Base-by-base conservation (phyloP, 2,888 invertebrate species). In the Andrena camellia region DNA sequence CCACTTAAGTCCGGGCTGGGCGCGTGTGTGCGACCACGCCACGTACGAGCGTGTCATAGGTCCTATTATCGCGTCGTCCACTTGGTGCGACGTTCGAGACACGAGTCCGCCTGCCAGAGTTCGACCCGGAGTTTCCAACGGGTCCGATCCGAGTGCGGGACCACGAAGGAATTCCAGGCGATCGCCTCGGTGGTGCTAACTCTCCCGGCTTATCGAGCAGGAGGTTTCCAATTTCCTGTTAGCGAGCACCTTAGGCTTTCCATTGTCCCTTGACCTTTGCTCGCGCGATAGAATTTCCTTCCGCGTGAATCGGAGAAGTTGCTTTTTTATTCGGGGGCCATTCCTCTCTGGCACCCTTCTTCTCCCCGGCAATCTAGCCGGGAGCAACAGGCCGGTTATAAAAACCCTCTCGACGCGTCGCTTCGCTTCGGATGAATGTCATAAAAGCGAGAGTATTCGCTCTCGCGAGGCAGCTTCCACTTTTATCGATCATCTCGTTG, bases 41-140 rank as follows among this genome's bases (percentile, higher is more conserved):
- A 77, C 63, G 78, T 86, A 84, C 78, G 81, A 88, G 90, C 86
- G 87, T 89, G 88, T 88, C 90, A 89, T 84, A 88, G 90, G 87
- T 89, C 88, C 90, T 81, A 91, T 92, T 91, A 92, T 92, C 92
- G 87, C 85, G 85, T 86, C 85, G 85, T 86, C 88, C 91, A 89
- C 90, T 91, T 88, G 84, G 88, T 89, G 83, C 85, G 86, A 84
- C 85, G 88, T 8, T 52, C 52, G 52, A 52, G 7, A 8, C 52
- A 20, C 90, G 89, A 86, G 86, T 77, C 78, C 57, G 63, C 52
- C 69, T 26, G 72, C 35, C 59, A 23, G 76, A 79, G 68, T 84
- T 86, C 60, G 57, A 63, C 73, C 70, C 52, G 67, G 20, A 20
- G 52, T n/a, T 52, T 52, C 52, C 52, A 52, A 20, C 7, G 20